Percentiles rank a stretch among this genome's conserved stretches.
These are phyloP conservation scores for Rhadinocentrus ornatus DNA, from an alignment of 2,797 vertebrate genomes.

Conservation along the genomic window DNA sequence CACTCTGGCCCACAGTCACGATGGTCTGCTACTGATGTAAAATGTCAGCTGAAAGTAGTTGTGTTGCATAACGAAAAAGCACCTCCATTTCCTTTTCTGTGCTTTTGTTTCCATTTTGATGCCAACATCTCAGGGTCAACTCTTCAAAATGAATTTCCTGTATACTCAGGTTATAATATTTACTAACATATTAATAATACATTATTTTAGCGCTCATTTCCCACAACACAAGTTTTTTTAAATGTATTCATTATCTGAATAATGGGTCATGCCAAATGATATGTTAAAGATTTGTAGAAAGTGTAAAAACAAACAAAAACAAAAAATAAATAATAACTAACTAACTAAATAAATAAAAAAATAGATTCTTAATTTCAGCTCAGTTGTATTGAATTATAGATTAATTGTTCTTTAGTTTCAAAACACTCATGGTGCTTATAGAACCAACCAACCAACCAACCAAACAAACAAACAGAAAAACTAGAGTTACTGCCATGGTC, in stretches of 20 bases:
- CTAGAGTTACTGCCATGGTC: too few relatives aligned
- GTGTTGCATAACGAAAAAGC: conserved; percentile 57
- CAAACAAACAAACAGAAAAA: too few relatives aligned
- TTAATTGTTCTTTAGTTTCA: neutral
- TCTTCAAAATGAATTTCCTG: conserved; percentile 20
- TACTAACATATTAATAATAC: neutral
- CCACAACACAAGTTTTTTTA: neutral
- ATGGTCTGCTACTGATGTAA: conserved; percentile 65
- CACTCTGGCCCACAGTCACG: conserved; percentile 50
- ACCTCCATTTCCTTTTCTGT: conserved; percentile 53
- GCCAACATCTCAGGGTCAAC: conserved; percentile 29
- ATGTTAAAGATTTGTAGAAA: too few relatives aligned
- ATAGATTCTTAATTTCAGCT: neutral
- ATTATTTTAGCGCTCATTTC: neutral
- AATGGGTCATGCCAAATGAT: neutral
- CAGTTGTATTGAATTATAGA: neutral
- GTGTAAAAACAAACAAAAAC: too few relatives aligned
- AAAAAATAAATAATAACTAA: too few relatives aligned
- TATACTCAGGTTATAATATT: neutral
- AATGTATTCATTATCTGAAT: neutral
- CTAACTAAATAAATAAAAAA: neutral
- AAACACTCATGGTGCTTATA: neutral
- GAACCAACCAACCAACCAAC: too few relatives aligned
- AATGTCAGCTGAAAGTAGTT: conserved; percentile 77
- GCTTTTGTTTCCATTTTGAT: conserved; percentile 51